Percentiles rank a stretch among this genome's conserved stretches.
phyloP scores from a whole-genome alignment of 2,888 invertebrate species.

The Leucozona laternaria region DNA sequence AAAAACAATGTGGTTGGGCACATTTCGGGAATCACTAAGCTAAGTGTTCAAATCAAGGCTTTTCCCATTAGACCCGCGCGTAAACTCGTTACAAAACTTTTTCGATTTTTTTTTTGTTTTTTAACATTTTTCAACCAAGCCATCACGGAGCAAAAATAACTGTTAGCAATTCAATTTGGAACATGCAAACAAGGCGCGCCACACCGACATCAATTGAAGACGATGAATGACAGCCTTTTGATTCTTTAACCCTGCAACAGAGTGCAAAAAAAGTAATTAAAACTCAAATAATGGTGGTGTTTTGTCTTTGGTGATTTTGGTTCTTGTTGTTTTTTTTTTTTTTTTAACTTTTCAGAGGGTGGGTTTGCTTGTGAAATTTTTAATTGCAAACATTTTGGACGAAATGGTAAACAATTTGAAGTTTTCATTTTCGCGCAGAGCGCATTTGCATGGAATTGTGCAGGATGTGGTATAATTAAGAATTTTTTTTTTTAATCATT shows the following conservation, averaged over 20 bases:
- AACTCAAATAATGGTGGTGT: conserved; percentile 73
- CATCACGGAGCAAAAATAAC: conserved; percentile 40
- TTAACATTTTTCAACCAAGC: conserved; percentile 12
- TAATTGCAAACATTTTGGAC: conserved; percentile 71
- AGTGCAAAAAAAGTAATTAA: conserved; percentile 73
- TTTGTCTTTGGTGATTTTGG: conserved; percentile 59
- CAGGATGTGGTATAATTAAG: conserved; percentile 75
- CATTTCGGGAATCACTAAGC: conserved; percentile 69
- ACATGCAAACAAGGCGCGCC: conserved; percentile 70
- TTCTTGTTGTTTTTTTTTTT: background rate
- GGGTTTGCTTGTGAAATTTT: conserved; percentile 60
- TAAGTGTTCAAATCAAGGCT: conserved; percentile 71
- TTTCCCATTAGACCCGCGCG: conserved; percentile 49
- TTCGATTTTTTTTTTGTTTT: conserved; percentile 12
- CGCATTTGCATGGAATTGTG: conserved; percentile 67
- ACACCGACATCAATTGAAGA: conserved; percentile 52
- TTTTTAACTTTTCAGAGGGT: background rate
- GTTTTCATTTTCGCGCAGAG: conserved; percentile 62
- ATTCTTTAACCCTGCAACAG: conserved; percentile 64
- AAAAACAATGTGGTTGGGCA: conserved; percentile 44
- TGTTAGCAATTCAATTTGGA: conserved; percentile 70
- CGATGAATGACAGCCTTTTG: conserved; percentile 68
- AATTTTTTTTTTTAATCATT: conserved; percentile 56
- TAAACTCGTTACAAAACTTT: conserved; percentile 61
- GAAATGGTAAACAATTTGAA: conserved; percentile 75